A percentile compares a stretch with the other conserved stretches of the same genome.
Evolutionary conservation across 2,797 vertebrate genomes (phyloP).

Genomic region (Cyprinodon diabolis): DNA sequence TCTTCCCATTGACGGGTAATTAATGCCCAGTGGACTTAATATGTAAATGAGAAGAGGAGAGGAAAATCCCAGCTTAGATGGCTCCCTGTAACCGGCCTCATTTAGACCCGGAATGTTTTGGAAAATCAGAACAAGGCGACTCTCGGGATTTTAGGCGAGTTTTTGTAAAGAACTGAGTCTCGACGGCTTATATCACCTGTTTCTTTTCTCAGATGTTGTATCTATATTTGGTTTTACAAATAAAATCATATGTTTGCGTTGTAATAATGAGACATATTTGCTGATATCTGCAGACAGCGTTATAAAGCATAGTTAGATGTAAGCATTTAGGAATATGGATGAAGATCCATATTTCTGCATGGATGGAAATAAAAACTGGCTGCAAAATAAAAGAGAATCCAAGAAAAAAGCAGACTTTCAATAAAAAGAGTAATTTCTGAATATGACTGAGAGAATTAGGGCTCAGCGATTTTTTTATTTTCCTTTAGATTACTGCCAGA

Average conservation of each 20-base stretch:
- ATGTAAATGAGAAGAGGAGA: neutral
- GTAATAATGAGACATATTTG: neutral
- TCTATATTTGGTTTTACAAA: neutral
- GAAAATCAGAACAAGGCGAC: slow-evolving; percentile 14
- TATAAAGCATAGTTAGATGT: neutral
- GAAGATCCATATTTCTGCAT: neutral
- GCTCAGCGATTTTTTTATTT: neutral
- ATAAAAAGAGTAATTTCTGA: neutral
- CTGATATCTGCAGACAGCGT: neutral
- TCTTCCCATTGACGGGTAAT: neutral
- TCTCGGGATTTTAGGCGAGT: slow-evolving; percentile 11
- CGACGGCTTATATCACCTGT: neutral
- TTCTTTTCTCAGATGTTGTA: neutral
- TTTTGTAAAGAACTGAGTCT: neutral
- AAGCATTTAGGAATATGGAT: neutral
- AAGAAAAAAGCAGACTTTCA: neutral
- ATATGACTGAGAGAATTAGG: neutral
- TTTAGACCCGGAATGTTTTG: slow-evolving; percentile 4
- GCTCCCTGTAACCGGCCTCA: slow-evolving; percentile 52
- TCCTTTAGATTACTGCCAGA: neutral
- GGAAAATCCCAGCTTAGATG: neutral
- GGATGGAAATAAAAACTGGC: neutral
- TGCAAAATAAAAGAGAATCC: neutral
- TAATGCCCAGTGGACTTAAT: slow-evolving; percentile 1
- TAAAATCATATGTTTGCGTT: neutral